A percentile compares a stretch with the other conserved stretches of the same genome.
Conservation (phyloP, 2,797 vertebrate species). For the Labeo calbasu region DNA sequence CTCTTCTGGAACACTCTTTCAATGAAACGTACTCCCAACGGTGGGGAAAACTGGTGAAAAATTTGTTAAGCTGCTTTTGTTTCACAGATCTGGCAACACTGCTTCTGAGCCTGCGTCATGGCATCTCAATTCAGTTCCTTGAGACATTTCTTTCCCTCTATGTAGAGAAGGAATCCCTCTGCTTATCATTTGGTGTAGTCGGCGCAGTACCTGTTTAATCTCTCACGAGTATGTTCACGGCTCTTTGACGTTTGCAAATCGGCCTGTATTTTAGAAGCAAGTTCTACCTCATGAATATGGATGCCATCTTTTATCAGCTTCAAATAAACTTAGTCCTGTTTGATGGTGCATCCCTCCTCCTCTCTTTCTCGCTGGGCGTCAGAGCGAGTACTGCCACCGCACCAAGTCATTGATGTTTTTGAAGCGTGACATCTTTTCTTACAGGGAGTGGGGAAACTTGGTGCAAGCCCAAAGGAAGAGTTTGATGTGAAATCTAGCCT, state of each 20-base stretch:
- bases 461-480: neutral
- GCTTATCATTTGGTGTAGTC: neutral
- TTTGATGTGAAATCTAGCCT: slow-evolving; percentile 29
- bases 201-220: neutral
- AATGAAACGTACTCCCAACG: neutral
- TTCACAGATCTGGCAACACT: neutral
- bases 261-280: slow-evolving; percentile 47
- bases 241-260: neutral
- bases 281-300: slow-evolving; percentile 65
- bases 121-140: neutral
- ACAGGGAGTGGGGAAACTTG: slow-evolving; percentile 29
- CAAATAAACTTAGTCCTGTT: slow-evolving; percentile 60
- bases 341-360: slow-evolving; percentile 50
- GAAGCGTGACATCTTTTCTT: slow-evolving; percentile 19
- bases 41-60: neutral
- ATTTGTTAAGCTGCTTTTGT: neutral
- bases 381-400: slow-evolving; percentile 9
- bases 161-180: slow-evolving; percentile 2
- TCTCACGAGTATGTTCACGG: slow-evolving; percentile 18
- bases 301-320: slow-evolving; percentile 64
- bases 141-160: neutral
- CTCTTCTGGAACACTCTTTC: neutral
- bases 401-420: slow-evolving; percentile 36
- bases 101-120: neutral
- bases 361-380: neutral